Percentiles rank a stretch among this genome's conserved stretches.
phyloP scores from a whole-genome alignment of 2,113 vertebrate species.

The Sula dactylatra region DNA sequence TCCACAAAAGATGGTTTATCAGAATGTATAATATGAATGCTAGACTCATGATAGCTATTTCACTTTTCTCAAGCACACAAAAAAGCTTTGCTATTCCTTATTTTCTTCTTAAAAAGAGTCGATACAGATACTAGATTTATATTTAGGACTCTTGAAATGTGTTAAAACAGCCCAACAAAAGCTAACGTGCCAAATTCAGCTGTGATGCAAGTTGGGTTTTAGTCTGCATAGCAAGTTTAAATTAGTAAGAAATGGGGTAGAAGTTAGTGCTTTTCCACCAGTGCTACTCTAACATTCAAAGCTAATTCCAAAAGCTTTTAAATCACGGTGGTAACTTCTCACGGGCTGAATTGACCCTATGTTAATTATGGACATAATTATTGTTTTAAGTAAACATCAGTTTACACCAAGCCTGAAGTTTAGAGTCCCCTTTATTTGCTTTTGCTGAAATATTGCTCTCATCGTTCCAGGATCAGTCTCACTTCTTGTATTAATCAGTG shows the following conservation, averaged over 20 bases:
- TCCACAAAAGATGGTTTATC: background rate
- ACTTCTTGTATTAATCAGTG: slow-evolving; percentile 1
- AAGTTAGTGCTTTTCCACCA: background rate
- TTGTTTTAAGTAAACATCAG: background rate
- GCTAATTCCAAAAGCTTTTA: background rate
- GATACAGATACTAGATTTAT: background rate
- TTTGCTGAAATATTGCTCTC: background rate
- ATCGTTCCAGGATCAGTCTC: background rate
- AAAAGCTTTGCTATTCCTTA: background rate
- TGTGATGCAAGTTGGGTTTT: background rate
- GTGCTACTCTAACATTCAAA: background rate
- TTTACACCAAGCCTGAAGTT: background rate
- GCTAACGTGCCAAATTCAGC: background rate
- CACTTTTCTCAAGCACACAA: background rate
- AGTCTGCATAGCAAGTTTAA: background rate
- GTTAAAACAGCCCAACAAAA: background rate
- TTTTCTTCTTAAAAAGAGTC: background rate
- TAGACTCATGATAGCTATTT: background rate
- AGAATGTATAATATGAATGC: background rate
- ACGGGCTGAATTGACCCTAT: background rate
- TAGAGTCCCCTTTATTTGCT: background rate
- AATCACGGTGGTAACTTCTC: background rate
- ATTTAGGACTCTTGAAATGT: background rate
- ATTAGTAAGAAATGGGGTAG: background rate
- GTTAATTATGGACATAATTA: background rate